Evolutionary conservation across 2,797 vertebrate species (phyloP).

Genomic region (Fundulus diaphanus): DNA sequence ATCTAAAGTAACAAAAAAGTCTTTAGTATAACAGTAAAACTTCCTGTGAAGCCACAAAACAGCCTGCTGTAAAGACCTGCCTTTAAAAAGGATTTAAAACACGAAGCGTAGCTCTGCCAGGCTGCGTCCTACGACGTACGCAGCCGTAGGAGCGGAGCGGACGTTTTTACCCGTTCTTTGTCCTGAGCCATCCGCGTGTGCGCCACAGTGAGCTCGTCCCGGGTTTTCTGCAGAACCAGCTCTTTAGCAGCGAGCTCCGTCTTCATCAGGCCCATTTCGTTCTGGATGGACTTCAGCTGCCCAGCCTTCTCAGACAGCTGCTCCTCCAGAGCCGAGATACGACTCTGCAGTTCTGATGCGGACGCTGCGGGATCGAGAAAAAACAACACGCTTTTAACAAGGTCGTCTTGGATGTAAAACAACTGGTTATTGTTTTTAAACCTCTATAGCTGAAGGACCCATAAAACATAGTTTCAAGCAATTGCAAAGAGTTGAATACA

Average conservation of each 20-base stretch:
- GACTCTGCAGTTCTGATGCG: constrained; percentile 55
- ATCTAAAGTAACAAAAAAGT: too few species aligned
- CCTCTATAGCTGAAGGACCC: not conserved
- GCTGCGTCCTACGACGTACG: too few species aligned
- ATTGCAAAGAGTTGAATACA: not conserved
- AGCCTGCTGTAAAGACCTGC: too few species aligned
- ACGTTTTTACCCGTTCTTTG: constrained; percentile 73
- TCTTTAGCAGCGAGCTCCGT: constrained; percentile 75
- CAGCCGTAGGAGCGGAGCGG: not conserved
- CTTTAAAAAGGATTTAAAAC: too few species aligned
- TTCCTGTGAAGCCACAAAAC: too few species aligned
- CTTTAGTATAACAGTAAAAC: too few species aligned
- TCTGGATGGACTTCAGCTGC: constrained; percentile 62
- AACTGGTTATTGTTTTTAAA: too few species aligned
- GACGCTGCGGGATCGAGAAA: constrained; percentile 32
- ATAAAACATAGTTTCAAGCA: not conserved
- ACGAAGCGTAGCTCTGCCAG: too few species aligned
- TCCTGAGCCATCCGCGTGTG: constrained; percentile 72
- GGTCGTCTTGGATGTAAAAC: rapidly evolving
- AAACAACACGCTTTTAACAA: constrained; percentile 16
- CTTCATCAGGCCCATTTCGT: constrained; percentile 63
- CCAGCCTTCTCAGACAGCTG: constrained; percentile 70
- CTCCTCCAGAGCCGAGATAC: constrained; percentile 70
- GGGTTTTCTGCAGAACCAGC: constrained; percentile 64
- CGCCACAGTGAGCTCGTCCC: constrained; percentile 68